Conservation (phyloP, 2,888 invertebrate genomes). For the Leptopilina syphax region DNA sequence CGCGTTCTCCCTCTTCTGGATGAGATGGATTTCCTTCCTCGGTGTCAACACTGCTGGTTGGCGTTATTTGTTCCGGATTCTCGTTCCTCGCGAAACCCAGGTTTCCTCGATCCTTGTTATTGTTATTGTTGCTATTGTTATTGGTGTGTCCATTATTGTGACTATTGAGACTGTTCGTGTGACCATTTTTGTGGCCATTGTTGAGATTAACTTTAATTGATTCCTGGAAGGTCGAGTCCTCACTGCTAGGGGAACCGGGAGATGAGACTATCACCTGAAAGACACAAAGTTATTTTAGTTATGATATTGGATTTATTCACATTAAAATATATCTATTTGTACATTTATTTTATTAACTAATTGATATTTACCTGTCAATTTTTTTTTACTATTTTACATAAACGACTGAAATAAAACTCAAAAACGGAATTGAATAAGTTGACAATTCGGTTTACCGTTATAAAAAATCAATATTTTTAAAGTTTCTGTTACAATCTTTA, state of each 20-base stretch:
- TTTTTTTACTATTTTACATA: too few species aligned
- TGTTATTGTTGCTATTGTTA: constrained; percentile 44
- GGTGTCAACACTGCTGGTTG: constrained; percentile 80
- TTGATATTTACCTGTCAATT: too few species aligned
- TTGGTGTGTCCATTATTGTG: background rate
- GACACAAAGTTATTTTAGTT: constrained; percentile 12
- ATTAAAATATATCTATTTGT: background rate
- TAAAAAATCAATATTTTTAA: too few species aligned
- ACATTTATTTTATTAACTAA: too few species aligned
- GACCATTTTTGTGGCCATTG: constrained; percentile 73
- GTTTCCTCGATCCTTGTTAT: constrained; percentile 48
- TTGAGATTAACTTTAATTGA: constrained; percentile 81
- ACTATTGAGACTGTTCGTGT: constrained; percentile 44
- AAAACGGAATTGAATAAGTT: too few species aligned
- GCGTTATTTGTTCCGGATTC: constrained; percentile 78
- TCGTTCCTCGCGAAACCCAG: constrained; percentile 55
- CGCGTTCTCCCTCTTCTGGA: constrained; percentile 78
- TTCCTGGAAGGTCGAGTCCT: constrained; percentile 89
- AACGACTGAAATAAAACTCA: too few species aligned
- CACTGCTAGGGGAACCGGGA: constrained; percentile 93
- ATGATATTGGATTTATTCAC: background rate
- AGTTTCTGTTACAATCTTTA: too few species aligned
- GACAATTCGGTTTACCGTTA: too few species aligned
- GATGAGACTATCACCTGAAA: constrained; percentile 83
- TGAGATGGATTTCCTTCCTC: constrained; percentile 78